These are phyloP conservation scores for Sphaerodactylus townsendi DNA, from an alignment of 2,113 vertebrate species.

Conservation along the genomic window DNA sequence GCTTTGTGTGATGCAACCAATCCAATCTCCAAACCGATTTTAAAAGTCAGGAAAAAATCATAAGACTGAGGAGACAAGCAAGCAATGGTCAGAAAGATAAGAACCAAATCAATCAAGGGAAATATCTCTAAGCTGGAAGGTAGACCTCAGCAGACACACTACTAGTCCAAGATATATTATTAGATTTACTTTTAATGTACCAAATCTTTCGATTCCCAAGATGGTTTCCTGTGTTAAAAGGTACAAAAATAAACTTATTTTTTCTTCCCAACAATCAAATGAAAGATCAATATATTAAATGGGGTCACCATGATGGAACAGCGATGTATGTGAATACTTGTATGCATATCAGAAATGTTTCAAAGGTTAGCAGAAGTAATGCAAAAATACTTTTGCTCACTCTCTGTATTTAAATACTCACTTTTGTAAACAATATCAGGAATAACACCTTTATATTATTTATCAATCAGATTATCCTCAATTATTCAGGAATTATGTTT, in stretches of 20 bases:
- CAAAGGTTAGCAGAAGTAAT: neutral
- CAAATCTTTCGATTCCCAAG: slow-evolving; percentile 20
- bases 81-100: slow-evolving; percentile 50
- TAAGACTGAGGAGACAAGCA: slow-evolving; percentile 18
- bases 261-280: neutral
- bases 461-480: neutral
- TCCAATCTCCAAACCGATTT: slow-evolving; percentile 14
- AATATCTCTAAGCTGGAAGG: slow-evolving; percentile 21
- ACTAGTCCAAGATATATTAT: slow-evolving; percentile 3
- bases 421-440: neutral
- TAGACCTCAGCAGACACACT: slow-evolving; percentile 3
- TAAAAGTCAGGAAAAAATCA: slow-evolving; percentile 24
- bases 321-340: neutral
- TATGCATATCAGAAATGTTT: neutral
- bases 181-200: slow-evolving; percentile 8
- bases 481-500: slow-evolving; percentile 11
- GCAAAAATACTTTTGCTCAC: neutral
- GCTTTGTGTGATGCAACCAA: slow-evolving; percentile 40
- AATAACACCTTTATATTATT: slow-evolving; percentile 8
- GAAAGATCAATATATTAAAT: neutral
- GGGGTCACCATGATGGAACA: neutral
- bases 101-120: slow-evolving; percentile 35
- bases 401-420: neutral
- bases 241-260: neutral
- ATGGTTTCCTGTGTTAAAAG: slow-evolving; percentile 17